Conservation (phyloP, 1,140 invertebrate genomes). For the Ditylenchus dipsaci region DNA sequence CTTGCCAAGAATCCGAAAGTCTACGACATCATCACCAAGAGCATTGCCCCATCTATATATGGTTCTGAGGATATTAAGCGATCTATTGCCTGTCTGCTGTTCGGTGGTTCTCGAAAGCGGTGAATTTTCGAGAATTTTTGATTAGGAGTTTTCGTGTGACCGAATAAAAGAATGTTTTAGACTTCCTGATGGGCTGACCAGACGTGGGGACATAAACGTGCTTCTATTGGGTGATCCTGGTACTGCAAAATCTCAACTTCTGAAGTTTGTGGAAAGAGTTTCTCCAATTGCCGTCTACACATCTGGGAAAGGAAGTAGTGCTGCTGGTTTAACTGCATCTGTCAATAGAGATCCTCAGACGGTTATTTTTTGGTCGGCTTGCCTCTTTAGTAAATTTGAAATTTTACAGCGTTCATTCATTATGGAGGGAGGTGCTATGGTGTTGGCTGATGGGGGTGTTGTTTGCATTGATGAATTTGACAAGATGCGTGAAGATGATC, state of each 20-base stretch:
- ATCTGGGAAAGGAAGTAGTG: slow-evolving; percentile 96
- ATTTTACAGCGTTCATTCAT: slow-evolving; percentile 81
- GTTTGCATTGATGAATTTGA: slow-evolving; percentile 99
- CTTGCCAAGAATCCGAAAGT: slow-evolving; percentile 78
- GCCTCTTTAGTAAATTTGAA: slow-evolving; percentile 5
- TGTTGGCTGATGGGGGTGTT: slow-evolving; percentile 94
- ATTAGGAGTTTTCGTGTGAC: too few species aligned
- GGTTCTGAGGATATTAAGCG: slow-evolving; percentile 93
- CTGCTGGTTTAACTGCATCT: slow-evolving; percentile 95
- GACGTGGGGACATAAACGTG: slow-evolving; percentile 94
- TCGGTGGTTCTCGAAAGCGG: slow-evolving; percentile 74
- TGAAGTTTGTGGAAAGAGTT: slow-evolving; percentile 95
- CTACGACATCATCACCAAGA: slow-evolving; percentile 81
- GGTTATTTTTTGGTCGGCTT: slow-evolving; percentile 62
- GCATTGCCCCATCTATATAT: slow-evolving; percentile 94
- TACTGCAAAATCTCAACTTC: slow-evolving; percentile 93
- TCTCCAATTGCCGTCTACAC: slow-evolving; percentile 93
- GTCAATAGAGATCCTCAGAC: slow-evolving; percentile 86
- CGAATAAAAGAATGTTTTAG: too few species aligned
- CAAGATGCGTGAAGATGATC: slow-evolving; percentile 98
- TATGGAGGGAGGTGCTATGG: slow-evolving; percentile 99
- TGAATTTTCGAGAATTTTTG: slow-evolving; percentile 35
- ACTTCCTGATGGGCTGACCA: slow-evolving; percentile 85
- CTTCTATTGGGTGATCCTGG: slow-evolving; percentile 93
- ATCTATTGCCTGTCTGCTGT: slow-evolving; percentile 87